These are phyloP conservation scores for Protodeltote pygarga DNA, from an alignment of 2,888 invertebrate genomes.

Conservation along the genomic window DNA sequence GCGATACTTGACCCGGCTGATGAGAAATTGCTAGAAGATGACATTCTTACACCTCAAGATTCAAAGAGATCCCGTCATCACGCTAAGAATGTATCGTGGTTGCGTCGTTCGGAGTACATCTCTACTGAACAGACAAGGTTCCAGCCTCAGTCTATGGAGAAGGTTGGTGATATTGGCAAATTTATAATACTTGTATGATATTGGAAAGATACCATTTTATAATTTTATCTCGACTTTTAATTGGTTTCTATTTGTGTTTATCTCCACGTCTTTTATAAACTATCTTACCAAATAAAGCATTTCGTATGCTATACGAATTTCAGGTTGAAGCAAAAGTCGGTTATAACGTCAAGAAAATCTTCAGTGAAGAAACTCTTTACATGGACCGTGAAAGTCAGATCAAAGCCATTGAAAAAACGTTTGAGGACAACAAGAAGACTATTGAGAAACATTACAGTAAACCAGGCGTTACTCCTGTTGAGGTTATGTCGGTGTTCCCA, in stretches of 20 bases:
- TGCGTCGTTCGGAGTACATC: conserved; percentile 99
- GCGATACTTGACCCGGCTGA: conserved; percentile 95
- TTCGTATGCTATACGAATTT: conserved; percentile 27
- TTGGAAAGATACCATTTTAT: too few species aligned
- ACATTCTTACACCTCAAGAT: conserved; percentile 95
- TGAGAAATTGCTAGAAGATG: conserved; percentile 98
- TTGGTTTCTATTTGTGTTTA: too few species aligned
- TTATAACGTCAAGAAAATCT: conserved; percentile 98
- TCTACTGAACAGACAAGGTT: conserved; percentile 99
- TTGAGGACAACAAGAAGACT: conserved; percentile 94
- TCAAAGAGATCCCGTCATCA: conserved; percentile 97
- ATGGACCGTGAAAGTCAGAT: conserved; percentile 99
- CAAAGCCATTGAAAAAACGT: conserved; percentile 98
- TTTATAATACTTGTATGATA: neutral
- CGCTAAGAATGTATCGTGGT: conserved; percentile 98
- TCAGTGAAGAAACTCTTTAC: conserved; percentile 96
- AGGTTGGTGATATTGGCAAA: conserved; percentile 73
- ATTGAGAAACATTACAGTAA: conserved; percentile 98
- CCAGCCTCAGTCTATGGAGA: conserved; percentile 98
- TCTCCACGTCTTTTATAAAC: too few species aligned
- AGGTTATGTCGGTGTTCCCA: conserved; percentile 94
- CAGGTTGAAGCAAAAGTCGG: conserved; percentile 99
- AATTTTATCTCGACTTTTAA: too few species aligned
- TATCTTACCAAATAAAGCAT: too few species aligned
- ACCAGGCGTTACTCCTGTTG: conserved; percentile 96